Evolutionary conservation across 2,888 invertebrate species (phyloP), one percentile per base, ranked within the genome.

Genomic region (Cheilosia grossa): DNA sequence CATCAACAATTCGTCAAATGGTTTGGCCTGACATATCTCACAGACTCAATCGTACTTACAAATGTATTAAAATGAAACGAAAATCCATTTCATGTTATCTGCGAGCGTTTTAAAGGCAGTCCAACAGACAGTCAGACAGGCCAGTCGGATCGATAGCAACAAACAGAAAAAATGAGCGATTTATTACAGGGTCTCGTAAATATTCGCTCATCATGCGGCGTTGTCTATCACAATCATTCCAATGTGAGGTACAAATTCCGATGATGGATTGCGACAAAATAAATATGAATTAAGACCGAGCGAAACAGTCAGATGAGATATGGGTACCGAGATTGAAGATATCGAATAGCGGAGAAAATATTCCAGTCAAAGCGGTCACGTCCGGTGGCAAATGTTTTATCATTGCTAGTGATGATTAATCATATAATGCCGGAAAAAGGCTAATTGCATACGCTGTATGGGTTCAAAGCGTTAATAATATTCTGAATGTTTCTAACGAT

Each of bases 231-330:
- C 33, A 40, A 37, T 37, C 4, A 37, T 37, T 4, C 37, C 47
- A 47, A 4, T n/a, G 10, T 56, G 15, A 67, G 51, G 17, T 53
- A 61, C 33, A 44, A 37, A 24, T 33, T 17, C 59, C 53, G 24
- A 69, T 77, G 77, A 77, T 77, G 69, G 61, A 77, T 77, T 13
- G 37, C 54, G 67, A 54, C 53, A 67, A 53, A 53, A 69, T 42
- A 53, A 33, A 66, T 67, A 59, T 51, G 51, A 51, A 59, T 53
- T 53, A 24, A 67, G 59, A 30, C 51, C 54, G 63, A 30, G 40
- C 37, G 10, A 37, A 37, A 33, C 33, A 9, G 33, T 0, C 44
- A 37, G 44, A 47, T 58, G 69, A 44, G 56, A 44, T 67, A 66
- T 40, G n/a, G 9, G 19, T 15, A 6, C 19, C 10, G 17, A 64